Conservation (phyloP, 1,140 invertebrate species). For the Caenorhabditis briggsae region DNA sequence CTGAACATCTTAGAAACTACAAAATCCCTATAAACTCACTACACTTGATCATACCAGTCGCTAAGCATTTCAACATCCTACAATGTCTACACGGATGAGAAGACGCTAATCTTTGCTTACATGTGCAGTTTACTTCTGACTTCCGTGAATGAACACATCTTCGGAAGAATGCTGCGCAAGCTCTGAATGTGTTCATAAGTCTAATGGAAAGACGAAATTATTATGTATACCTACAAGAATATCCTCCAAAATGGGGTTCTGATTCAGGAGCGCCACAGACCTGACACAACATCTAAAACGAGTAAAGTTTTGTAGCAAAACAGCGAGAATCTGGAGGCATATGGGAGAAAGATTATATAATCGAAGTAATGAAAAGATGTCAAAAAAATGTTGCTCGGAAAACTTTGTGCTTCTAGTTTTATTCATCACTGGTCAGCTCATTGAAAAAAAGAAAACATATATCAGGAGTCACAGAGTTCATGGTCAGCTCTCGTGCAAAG, state of each 20-base stretch:
- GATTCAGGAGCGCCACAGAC: background rate
- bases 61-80: constrained; percentile 25
- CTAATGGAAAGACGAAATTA: background rate
- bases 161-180: constrained; percentile 11
- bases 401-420: background rate
- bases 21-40: background rate
- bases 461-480: background rate
- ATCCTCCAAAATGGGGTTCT: constrained; percentile 25
- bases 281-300: constrained; percentile 1
- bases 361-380: background rate
- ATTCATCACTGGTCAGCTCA: background rate
- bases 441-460: background rate
- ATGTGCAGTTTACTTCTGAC: background rate
- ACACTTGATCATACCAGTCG: constrained; percentile 22
- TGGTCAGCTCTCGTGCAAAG: too few species aligned
- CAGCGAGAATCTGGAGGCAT: background rate
- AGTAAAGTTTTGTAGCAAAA: background rate
- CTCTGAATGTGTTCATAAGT: background rate
- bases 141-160: constrained; percentile 9
- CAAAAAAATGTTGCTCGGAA: too few species aligned
- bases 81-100: constrained; percentile 35
- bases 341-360: background rate
- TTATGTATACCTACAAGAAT: background rate
- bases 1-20: background rate
- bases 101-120: constrained; percentile 20